Conservation (phyloP, 2,797 vertebrate genomes). For the Pipistrellus kuhlii region DNA sequence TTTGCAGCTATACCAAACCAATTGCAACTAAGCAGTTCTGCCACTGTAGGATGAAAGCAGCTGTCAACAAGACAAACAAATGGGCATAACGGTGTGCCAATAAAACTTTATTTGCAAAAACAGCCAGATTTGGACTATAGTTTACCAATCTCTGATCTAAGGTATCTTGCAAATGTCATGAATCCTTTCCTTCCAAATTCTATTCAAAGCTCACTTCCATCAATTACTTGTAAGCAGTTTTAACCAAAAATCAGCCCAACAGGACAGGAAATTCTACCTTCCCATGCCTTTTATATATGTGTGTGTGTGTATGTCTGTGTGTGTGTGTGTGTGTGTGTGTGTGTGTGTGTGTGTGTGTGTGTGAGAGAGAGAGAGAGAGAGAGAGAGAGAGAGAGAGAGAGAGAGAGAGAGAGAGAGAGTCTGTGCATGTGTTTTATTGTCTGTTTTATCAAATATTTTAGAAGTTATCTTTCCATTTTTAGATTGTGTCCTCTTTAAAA, state of each 20-base stretch:
- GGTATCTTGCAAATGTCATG: not conserved
- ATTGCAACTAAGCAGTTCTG: not conserved
- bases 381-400: too few species aligned
- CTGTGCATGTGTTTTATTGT: not conserved
- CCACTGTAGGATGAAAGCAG: not conserved
- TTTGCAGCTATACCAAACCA: not conserved
- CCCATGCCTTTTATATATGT: not conserved
- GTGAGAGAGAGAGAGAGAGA: too few species aligned
- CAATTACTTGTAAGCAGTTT: not conserved
- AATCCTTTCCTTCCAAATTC: not conserved
- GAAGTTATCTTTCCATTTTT: not conserved
- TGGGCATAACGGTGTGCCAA: not conserved
- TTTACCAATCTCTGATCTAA: not conserved
- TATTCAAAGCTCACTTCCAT: not conserved
- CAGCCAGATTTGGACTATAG: not conserved
- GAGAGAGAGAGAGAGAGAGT: too few species aligned
- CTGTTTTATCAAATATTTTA: constrained; percentile 5
- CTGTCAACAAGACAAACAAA: not conserved
- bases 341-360: not conserved
- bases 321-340: not conserved
- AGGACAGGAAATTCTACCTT: not conserved
- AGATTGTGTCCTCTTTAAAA: constrained; percentile 4
- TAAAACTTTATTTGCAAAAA: constrained; percentile 5
- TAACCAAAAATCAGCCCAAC: not conserved
- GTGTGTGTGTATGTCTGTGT: too few species aligned